Conservation (phyloP, 2,797 vertebrate genomes). For the Anguilla obscura region DNA sequence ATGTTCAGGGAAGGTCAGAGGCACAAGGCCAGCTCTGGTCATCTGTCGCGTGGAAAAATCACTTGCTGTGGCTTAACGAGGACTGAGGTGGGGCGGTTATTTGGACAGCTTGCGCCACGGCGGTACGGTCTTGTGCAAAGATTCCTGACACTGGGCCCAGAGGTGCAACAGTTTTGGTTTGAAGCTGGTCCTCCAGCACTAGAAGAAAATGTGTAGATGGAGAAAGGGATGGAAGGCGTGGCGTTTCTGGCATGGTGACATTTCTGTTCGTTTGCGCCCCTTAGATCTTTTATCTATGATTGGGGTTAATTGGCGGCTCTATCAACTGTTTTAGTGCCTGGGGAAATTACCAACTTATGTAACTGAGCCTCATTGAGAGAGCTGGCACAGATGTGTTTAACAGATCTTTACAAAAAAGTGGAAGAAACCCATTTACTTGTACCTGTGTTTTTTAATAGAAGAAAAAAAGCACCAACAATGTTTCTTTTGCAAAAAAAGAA, state of each 20-base stretch:
- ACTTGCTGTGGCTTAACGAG: not conserved
- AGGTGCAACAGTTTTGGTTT: not conserved
- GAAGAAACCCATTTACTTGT: not conserved
- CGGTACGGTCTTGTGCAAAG: not conserved
- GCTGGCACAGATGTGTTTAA: slow-evolving; percentile 8
- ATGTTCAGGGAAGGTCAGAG: not conserved
- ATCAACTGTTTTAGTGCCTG: not conserved
- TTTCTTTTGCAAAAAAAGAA: not conserved
- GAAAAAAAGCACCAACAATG: not conserved
- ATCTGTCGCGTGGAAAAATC: not conserved
- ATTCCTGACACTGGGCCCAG: not conserved
- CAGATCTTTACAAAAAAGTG: not conserved
- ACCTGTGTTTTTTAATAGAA: not conserved
- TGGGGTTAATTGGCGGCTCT: not conserved
- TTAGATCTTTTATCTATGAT: not conserved
- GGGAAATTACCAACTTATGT: not conserved
- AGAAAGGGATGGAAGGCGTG: not conserved
- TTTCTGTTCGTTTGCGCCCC: not conserved
- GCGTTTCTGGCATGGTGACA: not conserved
- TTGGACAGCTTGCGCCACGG: not conserved
- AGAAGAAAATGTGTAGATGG: not conserved
- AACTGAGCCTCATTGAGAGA: not conserved
- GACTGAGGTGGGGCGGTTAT: not conserved
- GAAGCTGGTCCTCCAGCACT: not conserved
- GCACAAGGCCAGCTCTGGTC: not conserved